Evolutionary conservation across 2,797 vertebrate species (phyloP).

Genomic region (Tolypeutes matacus): DNA sequence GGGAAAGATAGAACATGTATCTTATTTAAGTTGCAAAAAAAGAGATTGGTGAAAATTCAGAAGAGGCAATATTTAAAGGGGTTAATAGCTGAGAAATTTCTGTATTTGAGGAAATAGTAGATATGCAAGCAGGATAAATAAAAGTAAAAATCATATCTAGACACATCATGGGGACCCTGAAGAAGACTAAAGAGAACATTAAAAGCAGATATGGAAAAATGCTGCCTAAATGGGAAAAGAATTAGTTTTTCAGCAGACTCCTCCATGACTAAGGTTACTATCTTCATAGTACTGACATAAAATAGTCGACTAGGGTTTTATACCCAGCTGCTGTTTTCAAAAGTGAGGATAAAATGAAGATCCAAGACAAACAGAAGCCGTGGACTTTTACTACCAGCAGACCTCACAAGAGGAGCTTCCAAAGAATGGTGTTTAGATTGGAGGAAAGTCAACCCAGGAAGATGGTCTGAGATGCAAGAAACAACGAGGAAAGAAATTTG

Average conservation of each 20-base stretch:
- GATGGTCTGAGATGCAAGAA: not conserved
- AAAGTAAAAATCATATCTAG: not conserved
- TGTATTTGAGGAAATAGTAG: not conserved
- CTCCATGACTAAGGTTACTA: too few species aligned
- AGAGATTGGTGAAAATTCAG: not conserved
- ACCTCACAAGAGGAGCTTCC: not conserved
- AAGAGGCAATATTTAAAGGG: not conserved
- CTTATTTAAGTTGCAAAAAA: not conserved
- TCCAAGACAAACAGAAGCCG: not conserved
- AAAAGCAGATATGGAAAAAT: not conserved
- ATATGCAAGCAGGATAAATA: not conserved
- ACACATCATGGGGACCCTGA: not conserved
- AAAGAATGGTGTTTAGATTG: not conserved
- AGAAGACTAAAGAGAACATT: not conserved
- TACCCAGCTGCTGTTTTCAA: not conserved
- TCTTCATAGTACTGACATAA: fast-evolving
- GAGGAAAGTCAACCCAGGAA: not conserved
- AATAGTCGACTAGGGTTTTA: not conserved
- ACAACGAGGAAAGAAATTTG: not conserved
- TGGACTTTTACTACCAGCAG: not conserved
- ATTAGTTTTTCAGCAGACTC: too few species aligned
- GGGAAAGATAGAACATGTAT: too few species aligned
- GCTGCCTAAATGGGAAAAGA: not conserved
- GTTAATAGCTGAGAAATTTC: not conserved
- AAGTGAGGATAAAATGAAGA: not conserved